Conservation (phyloP, 2,888 invertebrate species). For the Lacanobia oleracea region DNA sequence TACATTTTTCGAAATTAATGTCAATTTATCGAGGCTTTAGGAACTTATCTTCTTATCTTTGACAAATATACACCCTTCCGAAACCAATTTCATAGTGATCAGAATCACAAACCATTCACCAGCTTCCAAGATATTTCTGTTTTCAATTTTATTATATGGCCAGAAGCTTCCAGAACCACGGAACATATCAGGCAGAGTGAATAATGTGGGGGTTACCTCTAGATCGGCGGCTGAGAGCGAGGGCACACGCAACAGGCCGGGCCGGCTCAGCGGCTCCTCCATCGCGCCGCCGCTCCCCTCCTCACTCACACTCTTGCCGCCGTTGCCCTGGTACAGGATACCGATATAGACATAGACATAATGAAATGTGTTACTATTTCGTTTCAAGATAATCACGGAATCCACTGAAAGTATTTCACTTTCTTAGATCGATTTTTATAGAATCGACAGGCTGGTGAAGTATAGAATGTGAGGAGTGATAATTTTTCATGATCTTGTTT, state of each 20-base stretch:
- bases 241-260: constrained; percentile 91
- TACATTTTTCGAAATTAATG: too few relatives aligned
- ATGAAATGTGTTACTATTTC: constrained; percentile 3
- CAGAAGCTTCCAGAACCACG: constrained; percentile 1
- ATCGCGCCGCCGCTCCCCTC: constrained; percentile 72
- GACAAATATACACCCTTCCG: not conserved
- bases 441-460: not conserved
- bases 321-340: constrained; percentile 75
- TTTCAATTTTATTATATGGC: not conserved
- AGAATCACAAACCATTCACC: not conserved
- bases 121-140: not conserved
- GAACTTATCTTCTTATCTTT: not conserved
- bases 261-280: constrained; percentile 88
- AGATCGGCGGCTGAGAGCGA: constrained; percentile 91
- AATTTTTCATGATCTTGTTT: not conserved
- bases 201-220: constrained; percentile 77
- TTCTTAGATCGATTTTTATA: not conserved
- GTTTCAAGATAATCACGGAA: not conserved
- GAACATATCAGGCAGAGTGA: constrained; percentile 2
- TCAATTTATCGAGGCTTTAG: too few relatives aligned
- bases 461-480: not conserved
- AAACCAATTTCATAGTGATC: not conserved
- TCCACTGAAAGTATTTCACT: too few relatives aligned
- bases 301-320: constrained; percentile 76
- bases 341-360: not conserved